These are phyloP conservation scores for Xyrauchen texanus DNA, from an alignment of 2,113 vertebrate genomes.

Conservation along the genomic window DNA sequence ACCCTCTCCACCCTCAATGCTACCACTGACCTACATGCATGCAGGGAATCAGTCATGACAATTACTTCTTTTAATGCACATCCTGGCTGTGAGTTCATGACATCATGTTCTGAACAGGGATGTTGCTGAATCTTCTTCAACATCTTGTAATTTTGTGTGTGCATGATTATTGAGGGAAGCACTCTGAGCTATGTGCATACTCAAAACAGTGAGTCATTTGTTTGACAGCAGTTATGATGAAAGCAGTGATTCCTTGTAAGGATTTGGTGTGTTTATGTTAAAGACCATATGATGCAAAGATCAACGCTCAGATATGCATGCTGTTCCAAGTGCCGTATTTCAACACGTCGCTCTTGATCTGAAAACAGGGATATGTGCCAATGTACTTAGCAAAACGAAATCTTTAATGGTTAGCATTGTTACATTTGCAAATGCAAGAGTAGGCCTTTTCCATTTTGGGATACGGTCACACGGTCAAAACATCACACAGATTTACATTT, in stretches of 20 bases:
- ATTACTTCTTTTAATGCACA: constrained; percentile 58
- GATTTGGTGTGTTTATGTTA: constrained; percentile 75
- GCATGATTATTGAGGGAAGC: background rate
- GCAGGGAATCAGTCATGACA: constrained; percentile 5
- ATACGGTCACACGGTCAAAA: background rate
- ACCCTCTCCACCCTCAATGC: no score
- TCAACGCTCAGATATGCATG: constrained; percentile 66
- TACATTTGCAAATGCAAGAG: background rate
- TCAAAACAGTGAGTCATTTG: constrained; percentile 72
- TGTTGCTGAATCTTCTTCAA: constrained; percentile 55
- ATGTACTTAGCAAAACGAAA: constrained; percentile 7
- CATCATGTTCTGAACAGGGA: constrained; percentile 58
- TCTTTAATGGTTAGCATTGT: no score
- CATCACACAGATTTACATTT: no score
- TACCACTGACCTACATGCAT: background rate
- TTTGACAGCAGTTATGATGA: constrained; percentile 78
- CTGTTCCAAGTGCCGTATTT: constrained; percentile 55
- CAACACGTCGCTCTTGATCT: constrained; percentile 20
- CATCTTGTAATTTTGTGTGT: background rate
- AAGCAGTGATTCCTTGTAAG: constrained; percentile 78
- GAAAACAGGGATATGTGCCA: constrained; percentile 36
- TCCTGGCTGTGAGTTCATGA: constrained; percentile 60
- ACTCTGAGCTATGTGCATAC: constrained; percentile 57
- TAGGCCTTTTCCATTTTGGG: background rate
- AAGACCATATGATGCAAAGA: constrained; percentile 74